A percentile compares a stretch with the other conserved stretches of the same genome.
phyloP scores from a whole-genome alignment of 2,888 invertebrate species.

The Eupelmus urozonus region DNA sequence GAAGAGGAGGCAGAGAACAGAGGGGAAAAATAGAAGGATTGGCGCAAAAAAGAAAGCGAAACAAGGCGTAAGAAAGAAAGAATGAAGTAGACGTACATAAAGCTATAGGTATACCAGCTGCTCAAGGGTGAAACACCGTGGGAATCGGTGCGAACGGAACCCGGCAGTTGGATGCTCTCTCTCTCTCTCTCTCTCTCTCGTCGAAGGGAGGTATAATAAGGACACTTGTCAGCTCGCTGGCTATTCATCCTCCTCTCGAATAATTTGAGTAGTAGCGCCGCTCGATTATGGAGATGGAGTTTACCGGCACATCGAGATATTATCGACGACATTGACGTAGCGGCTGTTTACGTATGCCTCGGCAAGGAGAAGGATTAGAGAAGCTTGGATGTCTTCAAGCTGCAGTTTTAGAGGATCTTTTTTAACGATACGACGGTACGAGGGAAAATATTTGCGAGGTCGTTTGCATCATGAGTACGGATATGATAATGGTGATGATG shows the following conservation, averaged over 20 bases:
- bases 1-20: background rate
- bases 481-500: too few species aligned
- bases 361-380: background rate
- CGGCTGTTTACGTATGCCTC: background rate
- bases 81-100: background rate
- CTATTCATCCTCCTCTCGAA: slow-evolving; percentile 30
- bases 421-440: background rate
- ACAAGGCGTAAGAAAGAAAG: background rate
- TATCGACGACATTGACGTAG: slow-evolving; percentile 41
- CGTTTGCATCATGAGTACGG: background rate
- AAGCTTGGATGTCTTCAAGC: background rate
- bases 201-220: slow-evolving; percentile 64
- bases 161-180: background rate
- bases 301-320: slow-evolving; percentile 33
- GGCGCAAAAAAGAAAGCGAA: background rate
- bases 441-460: background rate
- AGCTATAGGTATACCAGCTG: background rate
- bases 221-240: slow-evolving; percentile 65
- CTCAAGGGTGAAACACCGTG: slow-evolving; percentile 29
- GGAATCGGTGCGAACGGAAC: slow-evolving; percentile 21
- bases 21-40: background rate
- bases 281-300: slow-evolving; percentile 46
- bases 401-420: background rate
- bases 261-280: slow-evolving; percentile 34
- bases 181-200: background rate